Evolutionary conservation across 2,113 vertebrate species (phyloP), one percentile per base, ranked within the genome.

Genomic region (Petroica traversi): DNA sequence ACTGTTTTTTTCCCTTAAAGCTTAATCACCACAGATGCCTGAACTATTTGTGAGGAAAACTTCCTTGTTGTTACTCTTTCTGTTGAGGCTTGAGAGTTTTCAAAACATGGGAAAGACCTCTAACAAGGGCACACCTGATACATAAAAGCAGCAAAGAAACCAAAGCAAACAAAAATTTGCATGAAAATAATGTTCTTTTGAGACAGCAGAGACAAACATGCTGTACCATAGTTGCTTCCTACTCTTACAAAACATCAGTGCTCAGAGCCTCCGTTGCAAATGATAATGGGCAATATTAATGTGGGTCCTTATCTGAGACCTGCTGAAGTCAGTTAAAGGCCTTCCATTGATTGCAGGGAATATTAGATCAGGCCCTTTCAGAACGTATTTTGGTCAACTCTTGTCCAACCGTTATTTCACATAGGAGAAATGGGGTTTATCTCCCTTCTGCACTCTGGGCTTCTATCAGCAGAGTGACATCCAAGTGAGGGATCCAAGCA

Each of bases 301-400:
- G 72, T 81, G 76, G 40, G 72, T 59, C 76, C 79, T 97, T 96
- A 96, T 96, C 95, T 93, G 73, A 77, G 82, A 92, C 88, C 88
- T 92, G 86, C 83, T 85, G 90, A 94, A 96, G 94, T 88, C 90
- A 96, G 95, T 96, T 94, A 74, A 94, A 88, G 90, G 82, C 86
- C 52, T 92, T 90, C 72, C 88, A 95, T 84, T 95, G 94, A 92
- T 94, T 92, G 62, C 63, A 90, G 34, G 43, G 69, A n/a, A 84
- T 92, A 95, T 77, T 91, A 88, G 85, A 96, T 95, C 88, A 95
- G 89, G 59, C 84, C 48, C 82, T 95, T 93, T 96, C 93, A 94
- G 89, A 38, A 87, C 20, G 1, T 77, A 38, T 92, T 95, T 93
- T 94, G 92, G 93, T 91, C 79, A 95, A 46, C 64, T 68, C 84